Conservation (phyloP, 2,888 invertebrate genomes). For the Hipparchia semele region DNA sequence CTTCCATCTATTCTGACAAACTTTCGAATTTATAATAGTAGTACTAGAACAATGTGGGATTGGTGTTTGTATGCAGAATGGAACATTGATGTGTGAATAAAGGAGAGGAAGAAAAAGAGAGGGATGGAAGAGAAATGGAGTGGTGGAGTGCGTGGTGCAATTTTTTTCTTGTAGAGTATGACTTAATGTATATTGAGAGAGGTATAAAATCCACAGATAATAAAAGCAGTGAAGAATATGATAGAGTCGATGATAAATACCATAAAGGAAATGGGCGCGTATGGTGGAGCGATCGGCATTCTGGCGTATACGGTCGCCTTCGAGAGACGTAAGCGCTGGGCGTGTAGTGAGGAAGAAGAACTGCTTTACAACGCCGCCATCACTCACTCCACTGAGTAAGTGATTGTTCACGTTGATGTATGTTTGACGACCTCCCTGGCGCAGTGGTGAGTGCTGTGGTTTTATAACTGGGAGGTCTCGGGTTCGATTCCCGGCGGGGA, state of each 20-base stretch:
- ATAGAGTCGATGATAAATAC: slow-evolving; percentile 75
- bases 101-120: too few species aligned
- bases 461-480: too few species aligned
- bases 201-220: slow-evolving; percentile 54
- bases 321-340: slow-evolving; percentile 32
- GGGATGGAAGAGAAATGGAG: too few species aligned
- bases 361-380: slow-evolving; percentile 56
- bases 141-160: too few species aligned
- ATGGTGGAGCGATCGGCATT: slow-evolving; percentile 84
- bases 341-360: slow-evolving; percentile 33
- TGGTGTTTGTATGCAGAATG: too few species aligned
- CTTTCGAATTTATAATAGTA: neutral
- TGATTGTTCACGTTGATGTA: too few species aligned
- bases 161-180: too few species aligned
- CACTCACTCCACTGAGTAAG: slow-evolving; percentile 41
- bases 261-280: slow-evolving; percentile 79
- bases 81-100: too few species aligned
- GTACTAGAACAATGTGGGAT: too few species aligned
- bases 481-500: too few species aligned
- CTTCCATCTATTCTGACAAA: neutral
- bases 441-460: too few species aligned
- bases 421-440: too few species aligned
- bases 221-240: slow-evolving; percentile 73
- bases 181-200: neutral
- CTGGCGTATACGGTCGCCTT: slow-evolving; percentile 71